Conservation (phyloP, 2,113 vertebrate species). For the Butastur rufipennis region DNA sequence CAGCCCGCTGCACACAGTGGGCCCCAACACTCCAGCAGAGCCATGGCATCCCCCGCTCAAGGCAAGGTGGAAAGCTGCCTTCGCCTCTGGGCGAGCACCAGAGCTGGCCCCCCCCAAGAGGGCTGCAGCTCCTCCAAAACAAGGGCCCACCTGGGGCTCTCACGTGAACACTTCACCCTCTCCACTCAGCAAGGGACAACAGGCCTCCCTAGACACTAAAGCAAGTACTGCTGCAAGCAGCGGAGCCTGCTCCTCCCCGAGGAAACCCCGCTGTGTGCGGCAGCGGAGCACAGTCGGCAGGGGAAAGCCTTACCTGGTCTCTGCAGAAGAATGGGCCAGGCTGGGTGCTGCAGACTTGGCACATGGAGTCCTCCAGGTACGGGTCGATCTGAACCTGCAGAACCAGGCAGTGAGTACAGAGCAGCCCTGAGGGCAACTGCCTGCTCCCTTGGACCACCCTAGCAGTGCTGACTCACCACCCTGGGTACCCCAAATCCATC, state of each 20-base stretch:
- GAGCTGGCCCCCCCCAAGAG: not conserved
- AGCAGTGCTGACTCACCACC: fast-evolving
- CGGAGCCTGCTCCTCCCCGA: fast-evolving
- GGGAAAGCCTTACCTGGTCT: conserved; percentile 83
- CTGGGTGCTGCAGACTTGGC: conserved; percentile 91
- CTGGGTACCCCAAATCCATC: not conserved
- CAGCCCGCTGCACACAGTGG: fast-evolving
- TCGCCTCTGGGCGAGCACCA: fast-evolving
- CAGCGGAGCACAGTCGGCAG: not conserved
- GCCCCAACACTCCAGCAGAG: not conserved
- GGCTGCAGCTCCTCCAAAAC: not conserved
- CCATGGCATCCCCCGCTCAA: fast-evolving
- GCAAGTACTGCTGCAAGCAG: fast-evolving
- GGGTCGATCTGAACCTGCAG: conserved; percentile 96
- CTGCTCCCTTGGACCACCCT: fast-evolving
- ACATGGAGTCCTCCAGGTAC: conserved; percentile 95
- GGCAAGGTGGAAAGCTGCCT: not conserved
- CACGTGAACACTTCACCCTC: fast-evolving
- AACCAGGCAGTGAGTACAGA: not conserved
- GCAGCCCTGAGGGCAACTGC: fast-evolving
- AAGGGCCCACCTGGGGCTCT: too few species aligned
- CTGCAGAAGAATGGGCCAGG: conserved; percentile 97
- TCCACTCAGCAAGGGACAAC: fast-evolving
- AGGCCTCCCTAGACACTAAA: not conserved
- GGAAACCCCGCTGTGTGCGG: fast-evolving